Percentiles rank a stretch among this genome's conserved stretches.
Evolutionary conservation across 2,888 invertebrate species (phyloP).

Genomic region (Alsophila aescularia): DNA sequence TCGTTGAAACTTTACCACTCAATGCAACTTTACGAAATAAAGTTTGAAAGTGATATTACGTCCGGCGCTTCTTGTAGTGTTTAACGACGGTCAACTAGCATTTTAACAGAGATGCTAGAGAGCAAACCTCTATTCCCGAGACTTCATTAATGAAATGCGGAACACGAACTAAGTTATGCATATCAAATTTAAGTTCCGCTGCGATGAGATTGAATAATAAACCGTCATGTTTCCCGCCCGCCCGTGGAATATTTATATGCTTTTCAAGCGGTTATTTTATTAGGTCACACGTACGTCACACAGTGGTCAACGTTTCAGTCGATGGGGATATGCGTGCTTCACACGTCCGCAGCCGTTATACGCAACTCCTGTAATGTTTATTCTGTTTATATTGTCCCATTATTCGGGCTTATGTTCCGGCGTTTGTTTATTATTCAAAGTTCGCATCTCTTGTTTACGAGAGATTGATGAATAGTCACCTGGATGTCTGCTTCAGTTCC

Average conservation of each 20-base stretch:
- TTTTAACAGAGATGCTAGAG: background rate
- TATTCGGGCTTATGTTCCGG: conserved; percentile 53
- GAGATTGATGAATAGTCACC: conserved; percentile 32
- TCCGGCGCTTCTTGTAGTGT: background rate
- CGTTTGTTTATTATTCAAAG: conserved; percentile 51
- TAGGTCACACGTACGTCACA: conserved; percentile 63
- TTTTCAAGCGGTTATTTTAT: conserved; percentile 55
- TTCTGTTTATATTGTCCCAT: conserved; percentile 58
- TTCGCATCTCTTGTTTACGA: conserved; percentile 44
- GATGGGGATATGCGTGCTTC: conserved; percentile 61
- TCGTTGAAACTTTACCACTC: conserved; percentile 19
- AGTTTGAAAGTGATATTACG: conserved; percentile 14
- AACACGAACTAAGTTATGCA: conserved; percentile 19
- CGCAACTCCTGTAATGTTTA: conserved; percentile 47
- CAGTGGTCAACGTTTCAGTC: conserved; percentile 48
- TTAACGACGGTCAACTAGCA: background rate
- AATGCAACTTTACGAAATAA: conserved; percentile 15
- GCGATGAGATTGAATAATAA: conserved; percentile 15
- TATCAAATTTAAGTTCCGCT: conserved; percentile 11
- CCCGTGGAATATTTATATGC: conserved; percentile 35
- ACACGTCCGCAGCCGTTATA: conserved; percentile 55
- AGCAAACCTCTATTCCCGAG: background rate
- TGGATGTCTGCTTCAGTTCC: conserved; percentile 23
- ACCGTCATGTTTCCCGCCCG: conserved; percentile 12
- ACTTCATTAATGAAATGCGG: conserved; percentile 6